Evolutionary conservation across 2,797 vertebrate species (phyloP).

Genomic region (Lithobates pipiens): DNA sequence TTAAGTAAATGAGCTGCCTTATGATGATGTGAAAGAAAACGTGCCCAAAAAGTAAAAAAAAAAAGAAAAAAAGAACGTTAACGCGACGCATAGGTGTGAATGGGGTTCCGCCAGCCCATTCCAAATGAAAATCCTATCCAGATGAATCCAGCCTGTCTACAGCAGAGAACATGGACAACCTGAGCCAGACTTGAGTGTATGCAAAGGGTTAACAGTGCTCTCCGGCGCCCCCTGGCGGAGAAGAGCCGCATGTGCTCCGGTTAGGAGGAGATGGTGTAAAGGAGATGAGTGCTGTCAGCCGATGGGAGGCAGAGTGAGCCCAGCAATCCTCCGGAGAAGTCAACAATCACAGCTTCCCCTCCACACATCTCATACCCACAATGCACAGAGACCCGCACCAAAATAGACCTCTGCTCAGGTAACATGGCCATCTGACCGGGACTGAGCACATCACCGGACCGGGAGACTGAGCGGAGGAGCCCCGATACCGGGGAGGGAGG

Average conservation of each 20-base stretch:
- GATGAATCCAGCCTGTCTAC: too few species aligned
- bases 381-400: conserved; percentile 79
- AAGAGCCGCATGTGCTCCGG: neutral
- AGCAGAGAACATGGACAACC: too few species aligned
- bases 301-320: conserved; percentile 66
- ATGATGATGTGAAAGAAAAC: too few species aligned
- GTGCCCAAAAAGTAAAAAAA: too few species aligned
- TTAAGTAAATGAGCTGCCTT: too few species aligned
- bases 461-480: too few species aligned
- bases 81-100: too few species aligned
- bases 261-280: neutral
- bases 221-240: conserved; percentile 26
- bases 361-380: conserved; percentile 76
- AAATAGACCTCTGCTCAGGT: conserved; percentile 67
- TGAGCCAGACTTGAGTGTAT: too few species aligned
- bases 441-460: conserved; percentile 16
- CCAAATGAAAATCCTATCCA: too few species aligned
- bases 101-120: too few species aligned
- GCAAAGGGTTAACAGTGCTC: neutral
- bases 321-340: conserved; percentile 10
- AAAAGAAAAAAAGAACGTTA: too few species aligned
- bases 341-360: conserved; percentile 64
- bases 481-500: neutral
- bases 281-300: conserved; percentile 59
- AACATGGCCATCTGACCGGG: conserved; percentile 70